Evolutionary conservation across 2,888 invertebrate genomes (phyloP), one percentile per base, ranked within the genome.

Genomic region (Adineta ricciae): DNA sequence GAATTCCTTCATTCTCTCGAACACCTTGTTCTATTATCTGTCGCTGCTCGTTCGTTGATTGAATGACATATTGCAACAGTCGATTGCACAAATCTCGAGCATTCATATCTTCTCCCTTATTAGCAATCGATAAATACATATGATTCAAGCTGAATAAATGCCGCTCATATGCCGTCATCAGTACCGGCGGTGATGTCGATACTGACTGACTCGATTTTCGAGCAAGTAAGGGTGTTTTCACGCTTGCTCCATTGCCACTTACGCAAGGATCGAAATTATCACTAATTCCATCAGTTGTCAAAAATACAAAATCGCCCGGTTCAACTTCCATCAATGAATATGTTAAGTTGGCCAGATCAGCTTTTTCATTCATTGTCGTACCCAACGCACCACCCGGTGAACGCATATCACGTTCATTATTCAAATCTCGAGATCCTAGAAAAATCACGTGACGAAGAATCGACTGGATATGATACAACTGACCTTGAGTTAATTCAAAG

Each of bases 201-300:
- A 41, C 38, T 41, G 36, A 1, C 21, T 21, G 19, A 41, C 36
- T 41, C 21, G 73, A 78, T 41, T 41, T 38, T 78, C 73, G 73
- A 21, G 16, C 19, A 24, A 78, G n/a, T 24, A 41, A 41, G 21
- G 73, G 73, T 5, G 73, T 78, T 78, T 78, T 78, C 21, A 41
- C 24, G 41, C 73, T 78, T 24, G 38, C 41, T 21, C 82, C 86
- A 7, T 49, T 49, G 7, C 84, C 84, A 49, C 95, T 95, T 86
- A 96, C 95, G 50, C 95, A 95, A 0, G 95, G 95, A 91, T 96
- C 95, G 88, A 95, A 95, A 90, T 96, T 96, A 89, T 96, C 95
- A 11, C 95, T 94, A 52, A 96, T 93, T 14, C 95, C 95, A 89
- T 96, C 95, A n/a, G 94, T 94, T 0, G 95, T 95, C 27, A 96